Conservation (phyloP, 2,113 vertebrate species). For the Ictidomys tridecemlineatus region DNA sequence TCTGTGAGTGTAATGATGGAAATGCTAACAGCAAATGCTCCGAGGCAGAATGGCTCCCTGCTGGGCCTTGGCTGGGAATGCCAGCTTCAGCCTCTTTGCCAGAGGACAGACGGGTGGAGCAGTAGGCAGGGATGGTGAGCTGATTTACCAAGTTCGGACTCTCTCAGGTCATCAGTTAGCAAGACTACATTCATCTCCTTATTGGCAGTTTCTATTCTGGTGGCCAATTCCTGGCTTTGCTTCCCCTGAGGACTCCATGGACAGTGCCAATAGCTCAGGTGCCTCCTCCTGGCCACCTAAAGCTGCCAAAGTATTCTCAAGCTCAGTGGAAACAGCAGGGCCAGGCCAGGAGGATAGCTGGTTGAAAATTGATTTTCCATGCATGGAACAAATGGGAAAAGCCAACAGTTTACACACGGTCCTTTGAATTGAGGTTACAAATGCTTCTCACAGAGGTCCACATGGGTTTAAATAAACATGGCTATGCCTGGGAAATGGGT, state of each 20-base stretch:
- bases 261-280: not conserved
- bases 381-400: slow-evolving; percentile 15
- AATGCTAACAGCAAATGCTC: not conserved
- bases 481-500: not conserved
- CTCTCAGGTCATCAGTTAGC: not conserved
- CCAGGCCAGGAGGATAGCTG: not conserved
- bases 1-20: not conserved
- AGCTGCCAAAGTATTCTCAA: not conserved
- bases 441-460: not conserved
- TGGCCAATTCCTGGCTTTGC: not conserved
- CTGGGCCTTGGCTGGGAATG: not conserved
- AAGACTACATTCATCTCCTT: not conserved
- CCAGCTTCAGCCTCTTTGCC: not conserved
- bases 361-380: slow-evolving; percentile 25
- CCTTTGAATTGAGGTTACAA: not conserved
- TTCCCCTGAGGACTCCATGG: not conserved
- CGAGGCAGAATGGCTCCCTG: not conserved
- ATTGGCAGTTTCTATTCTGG: not conserved
- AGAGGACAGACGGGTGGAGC: not conserved
- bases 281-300: not conserved
- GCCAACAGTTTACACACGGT: not conserved
- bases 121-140: not conserved
- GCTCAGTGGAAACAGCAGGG: not conserved
- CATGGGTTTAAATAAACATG: not conserved
- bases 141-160: not conserved